Evolutionary conservation across 2,797 vertebrate species (phyloP).

Genomic region (Streptopelia turtur): DNA sequence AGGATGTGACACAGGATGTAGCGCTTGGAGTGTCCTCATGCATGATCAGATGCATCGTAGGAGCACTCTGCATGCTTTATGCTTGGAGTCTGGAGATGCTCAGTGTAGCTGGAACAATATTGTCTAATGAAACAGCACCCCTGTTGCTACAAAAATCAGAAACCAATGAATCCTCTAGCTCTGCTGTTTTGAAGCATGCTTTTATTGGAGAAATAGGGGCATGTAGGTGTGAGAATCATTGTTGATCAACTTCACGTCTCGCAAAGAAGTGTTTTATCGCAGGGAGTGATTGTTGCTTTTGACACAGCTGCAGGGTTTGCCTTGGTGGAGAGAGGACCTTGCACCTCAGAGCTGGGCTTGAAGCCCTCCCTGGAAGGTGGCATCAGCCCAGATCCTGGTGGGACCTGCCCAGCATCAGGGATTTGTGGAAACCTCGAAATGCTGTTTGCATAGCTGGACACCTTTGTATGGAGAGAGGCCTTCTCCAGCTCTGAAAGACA

Average conservation of each 20-base stretch:
- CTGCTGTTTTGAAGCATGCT: background rate
- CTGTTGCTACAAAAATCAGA: slow-evolving; percentile 51
- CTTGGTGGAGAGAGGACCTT: background rate
- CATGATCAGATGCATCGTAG: background rate
- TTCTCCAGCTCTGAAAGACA: background rate
- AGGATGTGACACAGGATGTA: slow-evolving; percentile 33
- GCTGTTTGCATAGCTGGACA: background rate
- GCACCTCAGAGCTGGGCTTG: background rate
- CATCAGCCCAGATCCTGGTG: background rate
- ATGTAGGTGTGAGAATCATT: background rate
- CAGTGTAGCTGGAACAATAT: slow-evolving; percentile 30
- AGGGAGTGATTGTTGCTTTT: fast-evolving
- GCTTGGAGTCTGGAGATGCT: background rate
- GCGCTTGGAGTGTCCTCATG: slow-evolving; percentile 16
- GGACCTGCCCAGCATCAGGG: background rate
- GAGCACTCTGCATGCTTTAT: slow-evolving; percentile 11
- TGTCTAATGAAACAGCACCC: slow-evolving; percentile 34
- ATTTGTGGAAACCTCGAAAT: background rate
- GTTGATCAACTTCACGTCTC: background rate
- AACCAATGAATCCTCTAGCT: background rate
- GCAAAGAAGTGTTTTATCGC: background rate
- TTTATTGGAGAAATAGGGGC: slow-evolving; percentile 8
- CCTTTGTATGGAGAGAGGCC: background rate
- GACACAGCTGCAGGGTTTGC: fast-evolving
- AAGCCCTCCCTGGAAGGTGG: fast-evolving